phyloP scores from a whole-genome alignment of 2,797 vertebrate species.

The Hemibagrus guttatus region DNA sequence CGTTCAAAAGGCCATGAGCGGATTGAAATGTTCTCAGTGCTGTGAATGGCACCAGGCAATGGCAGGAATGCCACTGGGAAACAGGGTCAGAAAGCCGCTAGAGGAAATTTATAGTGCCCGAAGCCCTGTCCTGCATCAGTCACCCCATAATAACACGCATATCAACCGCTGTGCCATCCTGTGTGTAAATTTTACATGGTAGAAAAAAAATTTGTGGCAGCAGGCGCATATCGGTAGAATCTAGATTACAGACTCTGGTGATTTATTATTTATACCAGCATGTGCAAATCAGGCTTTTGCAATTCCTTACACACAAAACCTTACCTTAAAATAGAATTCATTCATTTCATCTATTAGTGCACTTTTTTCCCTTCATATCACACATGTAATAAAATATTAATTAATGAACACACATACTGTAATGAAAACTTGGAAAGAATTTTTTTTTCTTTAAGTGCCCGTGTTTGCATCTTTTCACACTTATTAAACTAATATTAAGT shows the following conservation, averaged over 20 bases:
- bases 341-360: background rate
- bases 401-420: background rate
- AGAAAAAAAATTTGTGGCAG: conserved; percentile 37
- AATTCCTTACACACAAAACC: background rate
- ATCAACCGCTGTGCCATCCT: conserved; percentile 68
- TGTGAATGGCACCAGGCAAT: conserved; percentile 66
- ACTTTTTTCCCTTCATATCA: background rate
- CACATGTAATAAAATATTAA: background rate
- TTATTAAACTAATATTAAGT: background rate
- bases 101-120: conserved; percentile 79
- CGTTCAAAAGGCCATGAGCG: conserved; percentile 62
- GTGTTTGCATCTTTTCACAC: background rate
- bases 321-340: background rate
- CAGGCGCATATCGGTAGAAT: conserved; percentile 13
- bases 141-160: conserved; percentile 73
- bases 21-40: conserved; percentile 66
- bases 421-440: background rate
- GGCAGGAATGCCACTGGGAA: conserved; percentile 49
- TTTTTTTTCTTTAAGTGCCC: background rate
- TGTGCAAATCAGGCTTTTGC: background rate
- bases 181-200: conserved; percentile 33
- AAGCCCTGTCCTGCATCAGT: conserved; percentile 75
- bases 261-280: conserved; percentile 15
- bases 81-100: conserved; percentile 64
- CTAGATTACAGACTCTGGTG: background rate